phyloP scores from a whole-genome alignment of 2,113 vertebrate species.

The Xenopus tropicalis region DNA sequence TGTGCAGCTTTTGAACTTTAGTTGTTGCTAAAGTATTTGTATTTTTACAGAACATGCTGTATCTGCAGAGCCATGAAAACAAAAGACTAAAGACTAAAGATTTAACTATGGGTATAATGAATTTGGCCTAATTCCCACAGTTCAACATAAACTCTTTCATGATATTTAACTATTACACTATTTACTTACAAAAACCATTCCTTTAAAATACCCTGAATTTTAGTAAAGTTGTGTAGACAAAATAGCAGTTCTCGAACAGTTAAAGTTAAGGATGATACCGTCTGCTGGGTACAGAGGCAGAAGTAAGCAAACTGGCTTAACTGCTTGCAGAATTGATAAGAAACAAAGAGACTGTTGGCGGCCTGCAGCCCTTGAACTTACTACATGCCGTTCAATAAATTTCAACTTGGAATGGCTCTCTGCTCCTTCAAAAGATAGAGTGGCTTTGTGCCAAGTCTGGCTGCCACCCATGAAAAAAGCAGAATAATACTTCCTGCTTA shows the following conservation, averaged over 20 bases:
- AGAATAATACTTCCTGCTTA: constrained; percentile 52
- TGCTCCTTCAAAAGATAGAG: constrained; percentile 58
- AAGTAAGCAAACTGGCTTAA: constrained; percentile 59
- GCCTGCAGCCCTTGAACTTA: constrained; percentile 73
- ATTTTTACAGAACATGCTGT: too few species aligned
- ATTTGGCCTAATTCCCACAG: too few species aligned
- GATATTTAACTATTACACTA: too few species aligned
- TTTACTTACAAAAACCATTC: too few species aligned
- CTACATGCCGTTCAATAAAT: constrained; percentile 73
- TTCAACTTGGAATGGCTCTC: constrained; percentile 64
- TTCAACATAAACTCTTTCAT: too few species aligned
- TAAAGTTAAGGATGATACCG: constrained; percentile 50
- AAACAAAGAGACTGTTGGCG: constrained; percentile 61
- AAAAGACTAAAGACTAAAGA: too few species aligned
- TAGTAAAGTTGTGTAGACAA: too few species aligned
- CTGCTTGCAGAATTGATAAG: constrained; percentile 63
- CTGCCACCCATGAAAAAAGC: constrained; percentile 28
- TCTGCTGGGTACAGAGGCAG: constrained; percentile 35
- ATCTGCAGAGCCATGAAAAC: too few species aligned
- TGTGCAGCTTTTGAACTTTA: too few species aligned
- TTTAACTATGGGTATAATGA: too few species aligned
- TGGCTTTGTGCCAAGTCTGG: constrained; percentile 59
- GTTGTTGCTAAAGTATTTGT: too few species aligned
- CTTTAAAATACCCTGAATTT: too few species aligned
- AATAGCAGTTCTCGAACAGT: constrained; percentile 29